These are phyloP conservation scores for Brachyhypopomus occidentalis DNA, from an alignment of 2,113 vertebrate genomes.

Conservation along the genomic window DNA sequence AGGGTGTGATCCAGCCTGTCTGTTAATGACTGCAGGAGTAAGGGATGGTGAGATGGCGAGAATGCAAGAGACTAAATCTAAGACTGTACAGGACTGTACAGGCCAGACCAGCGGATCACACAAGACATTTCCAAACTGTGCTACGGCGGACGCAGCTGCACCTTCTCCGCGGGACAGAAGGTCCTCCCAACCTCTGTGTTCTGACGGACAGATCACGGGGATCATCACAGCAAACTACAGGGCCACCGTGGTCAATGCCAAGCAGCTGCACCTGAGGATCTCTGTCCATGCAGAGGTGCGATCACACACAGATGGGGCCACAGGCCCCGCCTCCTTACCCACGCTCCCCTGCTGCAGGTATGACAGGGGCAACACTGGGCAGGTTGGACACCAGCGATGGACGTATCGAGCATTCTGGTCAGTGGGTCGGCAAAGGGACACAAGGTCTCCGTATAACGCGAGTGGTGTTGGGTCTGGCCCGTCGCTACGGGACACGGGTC, in stretches of 20 bases:
- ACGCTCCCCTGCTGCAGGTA: neutral
- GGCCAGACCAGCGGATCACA: constrained; percentile 29
- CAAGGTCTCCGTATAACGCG: neutral
- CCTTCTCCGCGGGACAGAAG: too few relatives aligned
- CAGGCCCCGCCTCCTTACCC: too few relatives aligned
- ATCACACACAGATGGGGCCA: neutral
- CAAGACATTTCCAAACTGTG: too few relatives aligned
- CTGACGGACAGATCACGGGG: too few relatives aligned
- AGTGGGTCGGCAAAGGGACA: neutral
- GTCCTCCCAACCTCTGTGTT: too few relatives aligned
- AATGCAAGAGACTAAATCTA: too few relatives aligned
- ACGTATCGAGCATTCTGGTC: neutral
- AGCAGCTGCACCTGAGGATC: neutral
- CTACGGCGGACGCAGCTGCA: too few relatives aligned
- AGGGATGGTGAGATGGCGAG: too few relatives aligned
- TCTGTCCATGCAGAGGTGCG: neutral
- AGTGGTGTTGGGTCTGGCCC: too few relatives aligned
- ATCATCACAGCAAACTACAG: too few relatives aligned
- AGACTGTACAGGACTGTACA: neutral
- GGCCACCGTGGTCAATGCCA: too few relatives aligned
- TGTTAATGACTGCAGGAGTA: neutral
- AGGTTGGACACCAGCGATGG: neutral
- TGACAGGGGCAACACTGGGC: neutral
- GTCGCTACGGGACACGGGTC: too few relatives aligned
- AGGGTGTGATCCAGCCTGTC: neutral